Conservation (phyloP, 2,113 vertebrate species). For the Caranx ignobilis region DNA sequence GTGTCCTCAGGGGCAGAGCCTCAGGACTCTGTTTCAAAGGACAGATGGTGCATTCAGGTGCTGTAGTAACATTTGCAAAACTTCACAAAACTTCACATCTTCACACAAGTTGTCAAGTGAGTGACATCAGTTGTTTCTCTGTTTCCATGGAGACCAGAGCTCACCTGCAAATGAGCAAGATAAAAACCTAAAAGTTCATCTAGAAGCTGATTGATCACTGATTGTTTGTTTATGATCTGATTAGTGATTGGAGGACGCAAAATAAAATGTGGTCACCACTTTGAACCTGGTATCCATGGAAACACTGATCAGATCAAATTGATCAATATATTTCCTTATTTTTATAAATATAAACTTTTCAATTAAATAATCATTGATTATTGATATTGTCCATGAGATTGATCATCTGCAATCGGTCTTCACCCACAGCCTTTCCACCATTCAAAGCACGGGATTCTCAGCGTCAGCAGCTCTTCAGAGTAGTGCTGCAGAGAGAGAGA, state of each 20-base stretch:
- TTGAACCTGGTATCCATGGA: conserved; percentile 30
- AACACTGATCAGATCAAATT: conserved; percentile 9
- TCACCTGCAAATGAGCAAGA: neutral
- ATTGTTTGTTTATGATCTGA: conserved; percentile 13
- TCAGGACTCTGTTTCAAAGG: neutral
- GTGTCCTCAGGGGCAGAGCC: neutral
- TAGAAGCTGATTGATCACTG: conserved; percentile 1
- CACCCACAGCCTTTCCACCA: conserved; percentile 30
- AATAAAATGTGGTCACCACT: neutral
- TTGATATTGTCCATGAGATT: conserved; percentile 73
- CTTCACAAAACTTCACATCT: neutral
- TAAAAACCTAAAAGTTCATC: neutral
- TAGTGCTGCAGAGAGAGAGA: conserved; percentile 87
- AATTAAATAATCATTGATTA: conserved; percentile 83
- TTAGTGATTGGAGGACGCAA: conserved; percentile 59
- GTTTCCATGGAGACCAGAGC: conserved; percentile 12
- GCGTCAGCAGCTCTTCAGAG: conserved; percentile 90
- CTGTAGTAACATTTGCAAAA: neutral
- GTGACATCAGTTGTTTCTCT: neutral
- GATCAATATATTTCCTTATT: conserved; percentile 8
- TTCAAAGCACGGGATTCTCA: conserved; percentile 65
- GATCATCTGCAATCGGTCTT: conserved; percentile 5
- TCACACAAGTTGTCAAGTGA: neutral
- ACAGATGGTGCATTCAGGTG: conserved; percentile 13
- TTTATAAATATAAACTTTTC: conserved; percentile 89